A percentile compares a stretch with the other conserved stretches of the same genome.
Conservation (phyloP, 2,797 vertebrate genomes). For the Erethizon dorsatum region DNA sequence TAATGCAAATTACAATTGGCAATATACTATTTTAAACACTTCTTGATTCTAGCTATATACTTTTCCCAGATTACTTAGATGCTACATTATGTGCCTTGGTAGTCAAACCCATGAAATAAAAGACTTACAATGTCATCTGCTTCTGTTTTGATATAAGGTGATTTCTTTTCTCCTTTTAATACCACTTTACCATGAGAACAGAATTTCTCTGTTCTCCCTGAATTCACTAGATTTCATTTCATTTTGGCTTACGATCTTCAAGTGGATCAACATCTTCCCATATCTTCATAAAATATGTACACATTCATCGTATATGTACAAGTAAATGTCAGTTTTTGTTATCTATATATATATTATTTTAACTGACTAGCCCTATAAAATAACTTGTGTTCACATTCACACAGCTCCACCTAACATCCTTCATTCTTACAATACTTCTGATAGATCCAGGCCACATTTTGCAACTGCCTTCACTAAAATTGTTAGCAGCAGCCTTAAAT, state of each 20-base stretch:
- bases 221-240: constrained; percentile 2
- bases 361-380: neutral
- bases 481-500: neutral
- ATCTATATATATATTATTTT: neutral
- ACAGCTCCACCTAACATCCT: neutral
- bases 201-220: constrained; percentile 9
- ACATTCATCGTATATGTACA: neutral
- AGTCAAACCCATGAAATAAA: neutral
- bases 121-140: neutral
- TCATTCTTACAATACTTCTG: constrained; percentile 48
- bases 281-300: neutral
- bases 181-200: neutral
- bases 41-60: constrained; percentile 4
- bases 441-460: neutral
- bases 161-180: neutral
- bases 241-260: constrained; percentile 41
- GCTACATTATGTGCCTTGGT: neutral
- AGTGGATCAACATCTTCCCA: neutral
- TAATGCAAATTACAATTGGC: neutral
- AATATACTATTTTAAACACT: neutral
- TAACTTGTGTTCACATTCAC: neutral
- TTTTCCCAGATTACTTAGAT: neutral
- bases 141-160: neutral
- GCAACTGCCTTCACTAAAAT: constrained; percentile 23
- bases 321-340: neutral